A percentile compares a stretch with the other conserved stretches of the same genome.
These are phyloP conservation scores for Scaptomyza cyrtandrae DNA, from an alignment of 2,888 invertebrate genomes.

Conservation along the genomic window DNA sequence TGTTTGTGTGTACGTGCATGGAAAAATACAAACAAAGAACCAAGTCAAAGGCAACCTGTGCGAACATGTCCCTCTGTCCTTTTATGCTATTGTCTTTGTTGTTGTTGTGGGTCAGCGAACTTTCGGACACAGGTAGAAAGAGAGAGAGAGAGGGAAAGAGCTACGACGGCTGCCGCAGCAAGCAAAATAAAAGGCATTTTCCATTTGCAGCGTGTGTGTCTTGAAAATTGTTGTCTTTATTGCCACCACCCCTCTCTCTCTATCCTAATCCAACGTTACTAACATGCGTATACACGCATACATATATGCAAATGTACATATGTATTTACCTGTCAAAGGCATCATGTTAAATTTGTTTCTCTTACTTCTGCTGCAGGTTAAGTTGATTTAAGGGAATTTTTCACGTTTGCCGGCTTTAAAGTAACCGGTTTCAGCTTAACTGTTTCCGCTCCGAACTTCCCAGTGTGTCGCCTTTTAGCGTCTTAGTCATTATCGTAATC, in stretches of 20 bases:
- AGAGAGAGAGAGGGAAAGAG: background rate
- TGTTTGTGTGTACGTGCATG: background rate
- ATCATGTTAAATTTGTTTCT: slow-evolving; percentile 24
- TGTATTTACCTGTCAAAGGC: slow-evolving; percentile 7
- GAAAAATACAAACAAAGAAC: background rate
- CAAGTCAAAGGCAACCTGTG: slow-evolving; percentile 23
- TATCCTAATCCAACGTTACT: background rate
- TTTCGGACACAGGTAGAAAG: slow-evolving; percentile 35
- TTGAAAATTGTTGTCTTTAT: slow-evolving; percentile 28
- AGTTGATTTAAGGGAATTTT: background rate
- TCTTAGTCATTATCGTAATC: slow-evolving; percentile 48
- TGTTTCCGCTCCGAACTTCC: slow-evolving; percentile 6
- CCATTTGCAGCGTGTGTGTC: background rate
- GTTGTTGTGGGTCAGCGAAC: slow-evolving; percentile 47
- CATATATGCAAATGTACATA: background rate
- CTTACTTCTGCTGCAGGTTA: slow-evolving; percentile 6
- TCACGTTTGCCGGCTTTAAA: slow-evolving; percentile 34
- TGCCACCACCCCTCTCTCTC: background rate
- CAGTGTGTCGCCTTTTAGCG: background rate
- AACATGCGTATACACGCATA: background rate
- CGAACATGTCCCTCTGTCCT: slow-evolving; percentile 28
- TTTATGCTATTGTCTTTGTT: slow-evolving; percentile 8
- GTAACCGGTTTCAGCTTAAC: slow-evolving; percentile 44
- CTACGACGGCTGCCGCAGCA: background rate
- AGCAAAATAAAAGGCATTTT: slow-evolving; percentile 11